phyloP scores from a whole-genome alignment of 2,113 vertebrate species.

The Pollimyrus isidori region DNA sequence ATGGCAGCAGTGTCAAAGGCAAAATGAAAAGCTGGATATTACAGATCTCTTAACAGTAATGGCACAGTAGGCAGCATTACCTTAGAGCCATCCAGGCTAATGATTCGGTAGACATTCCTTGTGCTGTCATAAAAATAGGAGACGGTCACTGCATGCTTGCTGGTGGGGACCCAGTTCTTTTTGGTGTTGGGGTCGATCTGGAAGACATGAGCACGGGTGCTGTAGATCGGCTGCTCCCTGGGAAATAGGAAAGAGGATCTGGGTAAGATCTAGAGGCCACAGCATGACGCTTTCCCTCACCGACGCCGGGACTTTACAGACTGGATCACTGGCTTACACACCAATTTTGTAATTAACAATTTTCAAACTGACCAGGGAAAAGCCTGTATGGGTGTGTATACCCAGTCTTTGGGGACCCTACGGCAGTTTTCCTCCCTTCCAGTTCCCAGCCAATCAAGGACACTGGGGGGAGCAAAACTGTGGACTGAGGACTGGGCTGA shows the following conservation, averaged over 20 bases:
- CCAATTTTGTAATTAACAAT: not conserved
- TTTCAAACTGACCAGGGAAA: not conserved
- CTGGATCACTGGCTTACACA: not conserved
- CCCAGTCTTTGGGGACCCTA: not conserved
- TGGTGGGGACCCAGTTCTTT: constrained; percentile 97
- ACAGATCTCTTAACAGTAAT: not conserved
- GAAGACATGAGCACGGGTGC: constrained; percentile 95
- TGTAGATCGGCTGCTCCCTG: constrained; percentile 98
- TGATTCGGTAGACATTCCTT: constrained; percentile 94
- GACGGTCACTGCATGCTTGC: constrained; percentile 92
- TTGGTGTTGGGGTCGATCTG: constrained; percentile 97
- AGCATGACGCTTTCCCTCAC: not conserved
- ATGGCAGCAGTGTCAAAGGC: not conserved
- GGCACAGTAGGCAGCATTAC: constrained; percentile 40
- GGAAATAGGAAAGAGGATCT: not conserved
- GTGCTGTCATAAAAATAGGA: constrained; percentile 98
- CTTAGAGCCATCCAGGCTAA: constrained; percentile 96
- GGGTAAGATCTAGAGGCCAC: not conserved
- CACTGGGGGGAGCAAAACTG: not conserved
- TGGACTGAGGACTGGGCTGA: not conserved
- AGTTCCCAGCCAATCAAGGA: not conserved
- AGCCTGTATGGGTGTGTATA: not conserved
- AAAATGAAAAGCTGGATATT: not conserved
- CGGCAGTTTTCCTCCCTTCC: not conserved
- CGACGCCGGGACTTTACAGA: not conserved